Evolutionary conservation across 2,888 invertebrate genomes (phyloP).

Genomic region (Coecobrya sp.): DNA sequence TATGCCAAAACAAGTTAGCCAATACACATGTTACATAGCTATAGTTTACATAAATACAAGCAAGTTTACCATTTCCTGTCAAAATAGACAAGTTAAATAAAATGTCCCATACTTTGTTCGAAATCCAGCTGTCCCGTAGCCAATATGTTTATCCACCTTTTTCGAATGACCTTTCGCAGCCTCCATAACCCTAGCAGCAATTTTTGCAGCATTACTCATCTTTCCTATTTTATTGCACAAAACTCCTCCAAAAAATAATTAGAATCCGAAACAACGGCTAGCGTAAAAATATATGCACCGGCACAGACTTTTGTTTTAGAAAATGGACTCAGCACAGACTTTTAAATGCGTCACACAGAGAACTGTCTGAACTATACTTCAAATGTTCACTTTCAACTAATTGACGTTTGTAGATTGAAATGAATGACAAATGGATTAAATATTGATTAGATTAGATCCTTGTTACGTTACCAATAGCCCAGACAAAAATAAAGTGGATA

Average conservation of each 20-base stretch:
- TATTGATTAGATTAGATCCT: constrained; percentile 25
- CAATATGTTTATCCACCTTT: constrained; percentile 84
- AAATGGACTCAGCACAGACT: too few species aligned
- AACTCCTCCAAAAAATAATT: neutral
- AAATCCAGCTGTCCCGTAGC: constrained; percentile 89
- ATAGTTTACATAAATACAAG: too few species aligned
- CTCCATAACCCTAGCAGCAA: constrained; percentile 49
- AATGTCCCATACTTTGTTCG: constrained; percentile 88
- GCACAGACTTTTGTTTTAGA: too few species aligned
- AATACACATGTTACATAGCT: too few species aligned
- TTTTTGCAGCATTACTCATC: constrained; percentile 44
- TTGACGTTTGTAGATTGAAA: neutral
- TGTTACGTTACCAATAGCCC: neutral
- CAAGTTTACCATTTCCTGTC: too few species aligned
- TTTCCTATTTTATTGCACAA: neutral
- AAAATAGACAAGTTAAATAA: too few species aligned
- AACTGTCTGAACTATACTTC: neutral
- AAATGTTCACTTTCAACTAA: constrained; percentile 20
- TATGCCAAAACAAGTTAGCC: neutral
- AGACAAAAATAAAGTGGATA: neutral
- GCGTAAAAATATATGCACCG: neutral
- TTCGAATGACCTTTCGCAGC: constrained; percentile 79
- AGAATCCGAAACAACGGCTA: neutral
- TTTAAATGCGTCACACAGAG: neutral
- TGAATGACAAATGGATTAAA: constrained; percentile 46